phyloP scores from a whole-genome alignment of 1,140 invertebrate species.

The Sitobion miscanthi region DNA sequence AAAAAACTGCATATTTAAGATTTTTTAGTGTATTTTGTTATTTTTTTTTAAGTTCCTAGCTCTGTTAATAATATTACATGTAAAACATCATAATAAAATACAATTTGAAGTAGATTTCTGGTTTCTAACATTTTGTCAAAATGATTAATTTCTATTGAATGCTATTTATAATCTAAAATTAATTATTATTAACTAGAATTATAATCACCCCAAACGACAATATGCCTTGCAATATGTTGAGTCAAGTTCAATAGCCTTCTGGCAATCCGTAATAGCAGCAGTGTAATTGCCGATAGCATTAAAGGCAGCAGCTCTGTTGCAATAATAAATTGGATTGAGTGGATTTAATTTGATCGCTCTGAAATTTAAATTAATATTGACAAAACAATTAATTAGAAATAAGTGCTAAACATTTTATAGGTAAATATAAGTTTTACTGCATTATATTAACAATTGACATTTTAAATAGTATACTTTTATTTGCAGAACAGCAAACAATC shows the following conservation, averaged over 20 bases:
- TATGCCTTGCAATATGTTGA: slow-evolving; percentile 54
- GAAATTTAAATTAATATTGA: not conserved
- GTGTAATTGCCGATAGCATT: slow-evolving; percentile 43
- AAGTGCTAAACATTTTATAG: not conserved
- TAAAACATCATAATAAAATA: not conserved
- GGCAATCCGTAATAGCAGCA: slow-evolving; percentile 53
- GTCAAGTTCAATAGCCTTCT: slow-evolving; percentile 53
- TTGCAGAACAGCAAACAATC: not conserved
- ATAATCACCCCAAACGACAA: slow-evolving; percentile 52
- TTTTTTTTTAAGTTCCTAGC: too few relatives aligned
- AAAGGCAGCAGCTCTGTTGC: slow-evolving; percentile 57
- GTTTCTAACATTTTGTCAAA: not conserved
- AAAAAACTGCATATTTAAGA: too few relatives aligned
- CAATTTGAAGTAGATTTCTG: not conserved
- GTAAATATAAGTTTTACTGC: not conserved
- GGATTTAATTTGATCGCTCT: slow-evolving; percentile 53
- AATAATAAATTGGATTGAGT: slow-evolving; percentile 49
- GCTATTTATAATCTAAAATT: not conserved
- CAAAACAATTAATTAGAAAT: not conserved
- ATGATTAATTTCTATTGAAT: not conserved
- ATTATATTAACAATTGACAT: not conserved
- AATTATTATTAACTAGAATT: not conserved
- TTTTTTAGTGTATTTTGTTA: too few relatives aligned
- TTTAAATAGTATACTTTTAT: too few relatives aligned
- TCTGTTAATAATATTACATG: not conserved